Evolutionary conservation across 2,797 vertebrate genomes (phyloP).

Genomic region (Phrynocephalus vlangalii): DNA sequence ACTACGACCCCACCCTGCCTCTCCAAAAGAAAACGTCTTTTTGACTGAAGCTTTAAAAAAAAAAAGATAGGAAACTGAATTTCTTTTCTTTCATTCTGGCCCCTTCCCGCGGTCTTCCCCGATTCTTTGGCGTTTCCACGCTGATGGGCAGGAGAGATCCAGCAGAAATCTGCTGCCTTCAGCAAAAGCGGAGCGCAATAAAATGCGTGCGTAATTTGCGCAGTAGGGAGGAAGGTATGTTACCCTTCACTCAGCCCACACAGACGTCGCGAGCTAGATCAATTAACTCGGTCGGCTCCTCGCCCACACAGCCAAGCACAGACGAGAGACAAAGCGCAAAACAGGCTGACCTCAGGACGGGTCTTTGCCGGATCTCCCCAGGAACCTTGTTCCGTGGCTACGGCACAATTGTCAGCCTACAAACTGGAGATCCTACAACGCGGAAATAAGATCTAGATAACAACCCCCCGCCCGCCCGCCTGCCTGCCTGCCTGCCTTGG

Average conservation of each 20-base stretch:
- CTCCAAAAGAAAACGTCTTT: background rate
- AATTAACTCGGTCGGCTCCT: background rate
- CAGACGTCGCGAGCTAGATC: background rate
- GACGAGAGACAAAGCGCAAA: too few relatives aligned
- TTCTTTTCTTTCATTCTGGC: background rate
- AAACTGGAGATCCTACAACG: too few relatives aligned
- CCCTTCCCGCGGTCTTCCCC: background rate
- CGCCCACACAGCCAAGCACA: slow-evolving; percentile 6
- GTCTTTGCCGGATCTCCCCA: background rate
- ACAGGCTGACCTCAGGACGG: too few relatives aligned
- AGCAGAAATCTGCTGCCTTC: slow-evolving; percentile 5
- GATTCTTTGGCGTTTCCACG: background rate
- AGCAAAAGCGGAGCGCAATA: background rate
- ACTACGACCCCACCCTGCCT: background rate
- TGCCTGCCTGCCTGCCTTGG: too few relatives aligned
- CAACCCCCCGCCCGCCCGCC: too few relatives aligned
- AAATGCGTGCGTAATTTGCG: background rate
- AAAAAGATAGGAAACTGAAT: background rate
- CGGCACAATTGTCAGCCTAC: background rate
- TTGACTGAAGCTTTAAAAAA: background rate
- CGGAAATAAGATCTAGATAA: too few relatives aligned
- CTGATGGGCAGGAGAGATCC: background rate
- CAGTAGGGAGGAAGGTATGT: background rate
- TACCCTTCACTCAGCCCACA: slow-evolving; percentile 16
- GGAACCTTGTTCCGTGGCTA: background rate